Evolutionary conservation across 2,888 invertebrate genomes (phyloP), one percentile per base, ranked within the genome.

Genomic region (Panopea generosa): DNA sequence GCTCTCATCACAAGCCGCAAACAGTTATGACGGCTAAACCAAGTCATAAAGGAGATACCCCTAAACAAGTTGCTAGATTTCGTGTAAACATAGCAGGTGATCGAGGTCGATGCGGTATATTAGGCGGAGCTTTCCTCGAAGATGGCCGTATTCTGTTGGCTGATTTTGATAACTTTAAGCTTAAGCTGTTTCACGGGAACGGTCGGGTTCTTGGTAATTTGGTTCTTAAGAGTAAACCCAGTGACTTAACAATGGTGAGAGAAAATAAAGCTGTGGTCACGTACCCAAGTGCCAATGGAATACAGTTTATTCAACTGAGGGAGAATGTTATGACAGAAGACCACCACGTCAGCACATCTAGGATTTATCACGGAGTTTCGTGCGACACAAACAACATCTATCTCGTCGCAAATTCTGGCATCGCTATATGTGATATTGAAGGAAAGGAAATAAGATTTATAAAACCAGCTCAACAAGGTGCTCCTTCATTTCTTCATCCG

Each of bases 141-240:
- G 79, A 79, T 47, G 66, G 68, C 11, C 52, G 68, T 24, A 59
- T 79, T 24, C 29, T 79, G 7, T n/a, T 79, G 11, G 71, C 73
- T 29, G 79, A 79, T 50, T 59, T 55, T 27, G 75, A 79, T 50
- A 79, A 79, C 27, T 79, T 75, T 49, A 79, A 79, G 47, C 7
- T 79, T 26, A 79, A 79, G 52, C 57, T 79, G 20, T 75, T 79
- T 18, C 40, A 49, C 7, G 47, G 38, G n/a, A 60, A 40, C 18
- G 79, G 79, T 11, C 57, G 68, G 29, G 45, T 60, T 22, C 26
- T 79, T 1, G 56, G 60, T 24, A 71, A 72, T 20, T 43, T 71
- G 2, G 27, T 59, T 4, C 45, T 79, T 47, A 75, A 79, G 27
- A 72, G 69, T 24, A 72, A 75, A 65, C 79, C 79, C 20, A 75